Conservation (phyloP, 2,888 invertebrate species). For the Andrena minutula region DNA sequence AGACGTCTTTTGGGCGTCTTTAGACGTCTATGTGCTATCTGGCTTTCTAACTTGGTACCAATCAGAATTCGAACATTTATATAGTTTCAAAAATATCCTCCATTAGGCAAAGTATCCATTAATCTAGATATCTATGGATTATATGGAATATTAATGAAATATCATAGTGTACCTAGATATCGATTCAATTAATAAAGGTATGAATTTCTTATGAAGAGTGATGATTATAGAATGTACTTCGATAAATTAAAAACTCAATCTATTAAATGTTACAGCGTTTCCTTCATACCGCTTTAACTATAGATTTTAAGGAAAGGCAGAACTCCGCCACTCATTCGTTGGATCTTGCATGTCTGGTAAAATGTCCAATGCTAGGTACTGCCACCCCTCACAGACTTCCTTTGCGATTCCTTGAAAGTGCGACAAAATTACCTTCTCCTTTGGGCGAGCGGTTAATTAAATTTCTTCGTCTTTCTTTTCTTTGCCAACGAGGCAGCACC, state of each 20-base stretch:
- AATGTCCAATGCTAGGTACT: conserved; percentile 41
- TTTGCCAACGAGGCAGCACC: conserved; percentile 30
- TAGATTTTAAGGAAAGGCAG: conserved; percentile 38
- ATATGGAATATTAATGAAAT: background rate
- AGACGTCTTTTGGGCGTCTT: too few relatives aligned
- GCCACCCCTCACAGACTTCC: conserved; percentile 37
- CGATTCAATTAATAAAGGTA: background rate
- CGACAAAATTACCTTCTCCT: conserved; percentile 62
- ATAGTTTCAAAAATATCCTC: too few relatives aligned
- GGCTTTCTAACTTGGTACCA: too few relatives aligned
- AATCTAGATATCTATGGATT: background rate
- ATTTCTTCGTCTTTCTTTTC: conserved; percentile 60
- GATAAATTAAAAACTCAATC: conserved; percentile 33
- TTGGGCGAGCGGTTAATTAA: conserved; percentile 61
- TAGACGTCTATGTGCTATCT: too few relatives aligned
- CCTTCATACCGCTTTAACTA: conserved; percentile 33
- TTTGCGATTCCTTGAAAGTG: conserved; percentile 56
- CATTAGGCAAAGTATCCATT: too few relatives aligned
- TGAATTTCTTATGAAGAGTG: background rate
- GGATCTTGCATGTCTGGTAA: conserved; percentile 38
- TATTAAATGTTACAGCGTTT: conserved; percentile 26
- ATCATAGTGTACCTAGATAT: background rate
- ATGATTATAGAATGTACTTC: conserved; percentile 10
- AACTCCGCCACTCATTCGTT: conserved; percentile 30
- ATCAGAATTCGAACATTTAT: too few relatives aligned